Percentiles rank a stretch among this genome's conserved stretches.
These are phyloP conservation scores for Dorcus parallelipipedus DNA, from an alignment of 2,888 invertebrate genomes.

Conservation along the genomic window DNA sequence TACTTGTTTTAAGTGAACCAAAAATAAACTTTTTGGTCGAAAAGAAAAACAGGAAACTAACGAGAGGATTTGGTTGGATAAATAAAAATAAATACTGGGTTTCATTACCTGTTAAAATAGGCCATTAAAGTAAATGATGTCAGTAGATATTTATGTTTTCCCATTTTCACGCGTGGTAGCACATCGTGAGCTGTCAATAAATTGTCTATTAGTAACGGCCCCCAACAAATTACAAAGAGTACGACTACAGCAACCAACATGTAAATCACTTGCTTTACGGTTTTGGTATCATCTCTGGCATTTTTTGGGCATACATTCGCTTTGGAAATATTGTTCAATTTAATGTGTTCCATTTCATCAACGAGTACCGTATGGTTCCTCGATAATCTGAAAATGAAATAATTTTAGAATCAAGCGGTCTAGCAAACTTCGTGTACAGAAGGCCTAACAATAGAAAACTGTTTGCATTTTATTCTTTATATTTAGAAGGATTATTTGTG, in stretches of 20 bases:
- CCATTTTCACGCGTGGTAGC: slow-evolving; percentile 52
- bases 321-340: slow-evolving; percentile 18
- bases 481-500: too few species aligned
- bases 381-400: slow-evolving; percentile 12
- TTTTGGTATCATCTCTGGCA: slow-evolving; percentile 34
- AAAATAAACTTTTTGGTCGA: too few species aligned
- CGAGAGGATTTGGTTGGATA: too few species aligned
- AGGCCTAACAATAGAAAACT: too few species aligned
- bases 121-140: slow-evolving; percentile 63
- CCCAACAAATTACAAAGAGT: slow-evolving; percentile 68
- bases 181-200: slow-evolving; percentile 60
- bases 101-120: slow-evolving; percentile 61
- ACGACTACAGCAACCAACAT: slow-evolving; percentile 70
- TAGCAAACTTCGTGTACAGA: too few species aligned
- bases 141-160: slow-evolving; percentile 57
- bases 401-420: too few species aligned
- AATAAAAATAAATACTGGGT: too few species aligned
- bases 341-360: slow-evolving; percentile 22
- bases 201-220: slow-evolving; percentile 63
- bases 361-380: slow-evolving; percentile 20
- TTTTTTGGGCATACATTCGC: slow-evolving; percentile 1
- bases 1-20: too few species aligned
- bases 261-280: slow-evolving; percentile 62
- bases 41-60: too few species aligned
- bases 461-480: too few species aligned